A percentile compares a stretch with the other conserved stretches of the same genome.
phyloP scores from a whole-genome alignment of 92 coral and sea anemone species.

The Zoanthus solanderi region DNA sequence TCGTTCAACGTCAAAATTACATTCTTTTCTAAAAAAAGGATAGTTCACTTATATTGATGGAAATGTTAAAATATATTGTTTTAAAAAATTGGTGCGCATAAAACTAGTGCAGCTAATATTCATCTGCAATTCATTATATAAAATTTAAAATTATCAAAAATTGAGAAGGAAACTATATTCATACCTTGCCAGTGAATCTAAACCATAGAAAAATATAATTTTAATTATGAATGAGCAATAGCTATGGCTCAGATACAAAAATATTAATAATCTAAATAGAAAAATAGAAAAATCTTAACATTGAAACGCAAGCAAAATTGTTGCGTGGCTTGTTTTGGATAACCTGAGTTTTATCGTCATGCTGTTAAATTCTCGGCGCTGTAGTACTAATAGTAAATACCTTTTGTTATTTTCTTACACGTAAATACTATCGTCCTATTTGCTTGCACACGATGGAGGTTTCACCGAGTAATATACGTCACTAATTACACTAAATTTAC shows the following conservation, averaged over 20 bases:
- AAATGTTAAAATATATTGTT: slow-evolving; percentile 15
- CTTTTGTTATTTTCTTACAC: too few species aligned
- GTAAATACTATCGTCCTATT: too few species aligned
- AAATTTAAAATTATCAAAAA: slow-evolving; percentile 23
- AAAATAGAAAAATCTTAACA: neutral
- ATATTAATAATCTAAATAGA: neutral
- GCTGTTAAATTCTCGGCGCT: neutral
- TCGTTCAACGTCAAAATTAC: slow-evolving; percentile 26
- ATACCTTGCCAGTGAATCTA: neutral
- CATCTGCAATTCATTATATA: slow-evolving; percentile 13
- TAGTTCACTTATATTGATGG: slow-evolving; percentile 20
- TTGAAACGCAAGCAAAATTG: neutral
- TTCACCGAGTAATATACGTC: too few species aligned
- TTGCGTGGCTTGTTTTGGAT: neutral
- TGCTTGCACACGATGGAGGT: too few species aligned
- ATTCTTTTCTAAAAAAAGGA: slow-evolving; percentile 26
- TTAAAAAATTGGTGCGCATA: slow-evolving; percentile 24
- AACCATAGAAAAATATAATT: slow-evolving; percentile 10
- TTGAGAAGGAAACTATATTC: slow-evolving; percentile 16
- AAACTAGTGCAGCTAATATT: slow-evolving; percentile 26
- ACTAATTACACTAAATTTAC: neutral
- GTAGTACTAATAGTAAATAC: too few species aligned
- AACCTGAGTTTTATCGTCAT: neutral
- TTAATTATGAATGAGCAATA: slow-evolving; percentile 29
- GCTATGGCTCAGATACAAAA: neutral